A percentile compares a stretch with the other conserved stretches of the same genome.
These are phyloP conservation scores for Rugalucina vietnamica DNA, from an alignment of 2,888 invertebrate species.

Conservation along the genomic window DNA sequence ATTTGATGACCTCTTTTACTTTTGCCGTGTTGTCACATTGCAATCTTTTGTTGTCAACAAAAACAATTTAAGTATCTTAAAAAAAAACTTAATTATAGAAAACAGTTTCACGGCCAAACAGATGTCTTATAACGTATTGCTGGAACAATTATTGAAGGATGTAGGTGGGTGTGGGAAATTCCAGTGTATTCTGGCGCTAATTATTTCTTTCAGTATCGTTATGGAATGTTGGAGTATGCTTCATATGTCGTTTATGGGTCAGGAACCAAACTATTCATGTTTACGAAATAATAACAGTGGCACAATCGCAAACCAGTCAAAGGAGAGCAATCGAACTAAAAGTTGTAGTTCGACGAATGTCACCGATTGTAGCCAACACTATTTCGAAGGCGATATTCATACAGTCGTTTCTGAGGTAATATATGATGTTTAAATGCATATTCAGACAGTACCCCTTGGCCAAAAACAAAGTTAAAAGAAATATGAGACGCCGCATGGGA, in stretches of 20 bases:
- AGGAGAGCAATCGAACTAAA: neutral
- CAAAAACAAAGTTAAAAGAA: too few relatives aligned
- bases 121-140: slow-evolving; percentile 42
- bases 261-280: slow-evolving; percentile 67
- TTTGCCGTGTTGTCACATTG: too few relatives aligned
- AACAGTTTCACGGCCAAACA: too few relatives aligned
- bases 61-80: too few relatives aligned
- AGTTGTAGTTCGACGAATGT: slow-evolving; percentile 10
- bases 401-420: slow-evolving; percentile 35
- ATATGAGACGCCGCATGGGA: too few relatives aligned
- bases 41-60: too few relatives aligned
- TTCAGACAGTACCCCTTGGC: too few relatives aligned
- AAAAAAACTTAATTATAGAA: too few relatives aligned
- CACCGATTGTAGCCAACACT: neutral
- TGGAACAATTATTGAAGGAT: slow-evolving; percentile 64
- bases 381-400: slow-evolving; percentile 16
- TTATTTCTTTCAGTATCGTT: slow-evolving; percentile 52
- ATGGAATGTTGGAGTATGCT: slow-evolving; percentile 68
- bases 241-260: slow-evolving; percentile 71
- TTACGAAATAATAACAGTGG: slow-evolving; percentile 1
- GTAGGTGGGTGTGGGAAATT: slow-evolving; percentile 69
- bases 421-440: too few relatives aligned
- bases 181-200: slow-evolving; percentile 60
- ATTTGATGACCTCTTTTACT: too few relatives aligned
- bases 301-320: slow-evolving; percentile 8